Conservation (phyloP, 2,113 vertebrate genomes). For the Sylvia atricapilla region DNA sequence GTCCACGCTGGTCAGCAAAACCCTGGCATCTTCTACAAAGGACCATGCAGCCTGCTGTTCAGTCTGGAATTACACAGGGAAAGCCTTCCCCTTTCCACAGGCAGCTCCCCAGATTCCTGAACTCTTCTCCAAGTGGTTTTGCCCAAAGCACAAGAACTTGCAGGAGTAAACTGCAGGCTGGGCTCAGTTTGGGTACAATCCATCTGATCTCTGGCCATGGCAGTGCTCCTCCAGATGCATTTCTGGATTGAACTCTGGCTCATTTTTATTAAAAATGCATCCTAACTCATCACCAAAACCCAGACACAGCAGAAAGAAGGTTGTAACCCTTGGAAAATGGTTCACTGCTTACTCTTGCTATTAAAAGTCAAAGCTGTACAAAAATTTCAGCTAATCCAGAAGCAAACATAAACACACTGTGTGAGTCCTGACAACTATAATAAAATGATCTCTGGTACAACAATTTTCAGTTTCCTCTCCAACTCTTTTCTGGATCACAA, state of each 20-base stretch:
- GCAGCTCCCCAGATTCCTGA: not conserved
- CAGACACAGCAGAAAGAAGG: not conserved
- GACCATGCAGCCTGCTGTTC: not conserved
- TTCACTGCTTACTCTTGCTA: not conserved
- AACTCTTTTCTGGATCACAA: not conserved
- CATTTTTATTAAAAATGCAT: not conserved
- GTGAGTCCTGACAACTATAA: not conserved
- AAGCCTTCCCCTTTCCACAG: not conserved
- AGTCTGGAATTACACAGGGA: not conserved
- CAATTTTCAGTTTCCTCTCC: not conserved
- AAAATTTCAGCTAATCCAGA: not conserved
- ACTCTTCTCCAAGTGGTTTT: not conserved
- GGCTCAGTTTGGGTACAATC: not conserved
- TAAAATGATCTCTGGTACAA: not conserved
- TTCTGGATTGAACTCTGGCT: not conserved
- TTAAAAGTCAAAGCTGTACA: not conserved
- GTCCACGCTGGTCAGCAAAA: fast-evolving
- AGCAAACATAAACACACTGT: not conserved
- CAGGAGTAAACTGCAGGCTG: not conserved
- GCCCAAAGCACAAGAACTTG: not conserved
- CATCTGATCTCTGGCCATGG: fast-evolving
- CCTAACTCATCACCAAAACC: not conserved
- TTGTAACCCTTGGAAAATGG: not conserved
- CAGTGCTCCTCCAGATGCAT: not conserved
- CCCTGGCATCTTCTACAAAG: too few relatives aligned